These are phyloP conservation scores for Pogoniulus pusillus DNA, from an alignment of 2,797 vertebrate species.

Conservation along the genomic window DNA sequence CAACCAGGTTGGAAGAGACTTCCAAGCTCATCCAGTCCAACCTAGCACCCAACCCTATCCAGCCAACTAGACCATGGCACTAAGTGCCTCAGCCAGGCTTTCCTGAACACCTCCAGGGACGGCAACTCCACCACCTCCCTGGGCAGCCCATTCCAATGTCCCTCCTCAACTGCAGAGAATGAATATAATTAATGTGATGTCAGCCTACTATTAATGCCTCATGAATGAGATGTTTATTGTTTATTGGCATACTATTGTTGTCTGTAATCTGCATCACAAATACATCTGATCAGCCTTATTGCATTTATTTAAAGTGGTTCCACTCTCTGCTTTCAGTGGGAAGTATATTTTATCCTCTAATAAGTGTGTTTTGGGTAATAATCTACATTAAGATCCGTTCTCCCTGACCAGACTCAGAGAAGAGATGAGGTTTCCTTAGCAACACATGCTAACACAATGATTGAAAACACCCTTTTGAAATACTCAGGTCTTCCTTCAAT, in stretches of 20 bases:
- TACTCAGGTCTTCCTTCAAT: not conserved
- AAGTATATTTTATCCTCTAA: not conserved
- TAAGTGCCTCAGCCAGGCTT: too few species aligned
- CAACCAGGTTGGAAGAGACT: too few species aligned
- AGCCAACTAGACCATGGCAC: too few species aligned
- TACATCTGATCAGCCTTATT: not conserved
- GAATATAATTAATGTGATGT: not conserved
- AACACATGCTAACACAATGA: not conserved
- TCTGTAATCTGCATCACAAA: not conserved
- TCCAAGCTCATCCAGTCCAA: too few species aligned
- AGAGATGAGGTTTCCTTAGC: not conserved
- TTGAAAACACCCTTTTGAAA: not conserved
- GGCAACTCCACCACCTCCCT: too few species aligned
- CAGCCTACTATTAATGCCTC: not conserved
- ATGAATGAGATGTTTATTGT: not conserved
- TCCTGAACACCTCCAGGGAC: too few species aligned
- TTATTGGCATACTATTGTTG: not conserved
- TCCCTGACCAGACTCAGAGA: not conserved
- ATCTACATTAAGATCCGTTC: not conserved
- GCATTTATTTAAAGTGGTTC: not conserved
- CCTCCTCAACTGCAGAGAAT: too few species aligned
- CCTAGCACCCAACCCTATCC: too few species aligned
- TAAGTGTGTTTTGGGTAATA: not conserved
- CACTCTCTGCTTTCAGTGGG: not conserved
- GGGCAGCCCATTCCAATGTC: too few species aligned